A percentile compares a stretch with the other conserved stretches of the same genome.
Evolutionary conservation across 2,888 invertebrate species (phyloP).

Genomic region (Eumerus sabulonum): DNA sequence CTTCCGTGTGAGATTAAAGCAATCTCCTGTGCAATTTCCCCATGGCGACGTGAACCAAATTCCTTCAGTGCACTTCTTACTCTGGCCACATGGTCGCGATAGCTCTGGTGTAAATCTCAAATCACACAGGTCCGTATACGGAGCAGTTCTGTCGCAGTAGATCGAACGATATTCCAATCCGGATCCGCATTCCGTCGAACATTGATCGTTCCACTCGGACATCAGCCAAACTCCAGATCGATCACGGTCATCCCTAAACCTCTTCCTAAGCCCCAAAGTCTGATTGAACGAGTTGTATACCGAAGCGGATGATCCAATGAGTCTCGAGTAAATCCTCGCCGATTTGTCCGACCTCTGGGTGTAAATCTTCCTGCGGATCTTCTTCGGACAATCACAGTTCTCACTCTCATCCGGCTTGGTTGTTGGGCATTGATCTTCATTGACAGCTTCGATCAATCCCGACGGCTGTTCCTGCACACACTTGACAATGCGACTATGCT

Average conservation of each 20-base stretch:
- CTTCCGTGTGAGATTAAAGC: constrained; percentile 73
- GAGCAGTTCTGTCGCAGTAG: constrained; percentile 82
- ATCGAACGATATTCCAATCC: constrained; percentile 86
- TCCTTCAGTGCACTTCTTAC: constrained; percentile 83
- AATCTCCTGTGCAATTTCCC: constrained; percentile 79
- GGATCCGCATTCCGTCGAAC: constrained; percentile 86
- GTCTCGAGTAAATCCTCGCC: constrained; percentile 69
- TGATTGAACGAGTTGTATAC: constrained; percentile 61
- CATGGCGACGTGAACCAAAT: constrained; percentile 91
- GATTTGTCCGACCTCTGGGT: constrained; percentile 67
- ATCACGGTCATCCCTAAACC: constrained; percentile 71
- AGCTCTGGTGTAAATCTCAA: constrained; percentile 82
- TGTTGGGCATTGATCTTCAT: constrained; percentile 81
- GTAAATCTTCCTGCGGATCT: constrained; percentile 70
- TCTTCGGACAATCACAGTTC: constrained; percentile 77
- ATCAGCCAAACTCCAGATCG: constrained; percentile 74
- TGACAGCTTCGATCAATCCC: constrained; percentile 78
- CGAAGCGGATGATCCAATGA: constrained; percentile 67
- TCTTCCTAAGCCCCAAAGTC: constrained; percentile 68
- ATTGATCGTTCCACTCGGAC: constrained; percentile 79
- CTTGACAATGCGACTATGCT: constrained; percentile 85
- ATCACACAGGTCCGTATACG: constrained; percentile 82
- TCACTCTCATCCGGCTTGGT: constrained; percentile 79
- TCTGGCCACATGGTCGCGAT: constrained; percentile 83
- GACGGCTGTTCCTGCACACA: constrained; percentile 81